phyloP scores from a whole-genome alignment of 2,888 invertebrate species.

The Lydus trimaculatus region DNA sequence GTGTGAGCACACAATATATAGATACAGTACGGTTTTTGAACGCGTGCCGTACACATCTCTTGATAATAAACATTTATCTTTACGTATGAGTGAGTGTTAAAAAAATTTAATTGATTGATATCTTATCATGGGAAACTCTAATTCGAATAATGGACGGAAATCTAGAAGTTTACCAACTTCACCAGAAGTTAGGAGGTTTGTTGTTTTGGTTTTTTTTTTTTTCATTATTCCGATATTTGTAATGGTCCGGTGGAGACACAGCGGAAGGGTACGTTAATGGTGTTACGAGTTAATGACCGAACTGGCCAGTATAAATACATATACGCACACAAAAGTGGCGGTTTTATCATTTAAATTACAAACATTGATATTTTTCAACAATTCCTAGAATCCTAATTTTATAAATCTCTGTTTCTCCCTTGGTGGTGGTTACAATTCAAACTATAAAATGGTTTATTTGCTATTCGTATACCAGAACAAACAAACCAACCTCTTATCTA shows the following conservation, averaged over 20 bases:
- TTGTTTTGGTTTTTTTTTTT: constrained; percentile 17
- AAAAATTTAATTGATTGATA: constrained; percentile 4
- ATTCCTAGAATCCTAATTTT: constrained; percentile 5
- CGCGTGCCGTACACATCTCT: constrained; percentile 32
- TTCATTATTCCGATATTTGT: background rate
- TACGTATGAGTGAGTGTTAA: constrained; percentile 40
- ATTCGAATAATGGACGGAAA: constrained; percentile 55
- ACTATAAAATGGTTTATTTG: constrained; percentile 11
- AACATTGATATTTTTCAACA: background rate
- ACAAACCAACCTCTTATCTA: constrained; percentile 9
- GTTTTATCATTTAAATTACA: constrained; percentile 11
- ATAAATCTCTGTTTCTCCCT: background rate
- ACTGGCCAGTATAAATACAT: background rate
- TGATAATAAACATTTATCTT: constrained; percentile 38
- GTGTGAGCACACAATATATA: constrained; percentile 7
- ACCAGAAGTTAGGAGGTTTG: constrained; percentile 59
- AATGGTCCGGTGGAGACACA: background rate
- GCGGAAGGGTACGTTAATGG: background rate
- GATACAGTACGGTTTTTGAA: constrained; percentile 26
- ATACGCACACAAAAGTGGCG: background rate
- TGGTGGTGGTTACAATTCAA: background rate
- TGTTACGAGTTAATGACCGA: constrained; percentile 10
- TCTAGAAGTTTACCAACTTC: constrained; percentile 81
- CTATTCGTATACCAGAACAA: background rate
- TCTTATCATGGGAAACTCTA: constrained; percentile 55